Percentiles rank a stretch among this genome's conserved stretches.
These are phyloP conservation scores for Barypeithes pellucidus DNA, from an alignment of 2,888 invertebrate genomes.

Conservation along the genomic window DNA sequence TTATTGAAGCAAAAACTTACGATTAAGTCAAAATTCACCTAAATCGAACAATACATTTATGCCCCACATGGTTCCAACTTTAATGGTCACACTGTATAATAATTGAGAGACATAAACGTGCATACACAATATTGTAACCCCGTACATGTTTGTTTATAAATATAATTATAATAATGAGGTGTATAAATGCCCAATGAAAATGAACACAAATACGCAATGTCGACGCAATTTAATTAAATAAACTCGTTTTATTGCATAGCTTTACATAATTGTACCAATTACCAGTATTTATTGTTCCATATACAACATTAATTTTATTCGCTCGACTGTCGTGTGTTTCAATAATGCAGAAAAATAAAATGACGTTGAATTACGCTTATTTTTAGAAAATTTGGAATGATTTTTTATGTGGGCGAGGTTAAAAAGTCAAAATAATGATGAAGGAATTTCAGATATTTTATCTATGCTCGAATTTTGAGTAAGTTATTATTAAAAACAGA, in stretches of 20 bases:
- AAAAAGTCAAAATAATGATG: too few relatives aligned
- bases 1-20: too few relatives aligned
- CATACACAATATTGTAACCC: too few relatives aligned
- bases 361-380: not conserved
- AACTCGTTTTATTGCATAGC: constrained; percentile 36
- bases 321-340: constrained; percentile 21
- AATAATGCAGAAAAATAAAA: constrained; percentile 18
- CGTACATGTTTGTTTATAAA: constrained; percentile 24
- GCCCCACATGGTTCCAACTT: too few relatives aligned
- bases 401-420: not conserved
- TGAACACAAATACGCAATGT: constrained; percentile 28
- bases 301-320: constrained; percentile 31
- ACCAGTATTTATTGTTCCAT: constrained; percentile 38
- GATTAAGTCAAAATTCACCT: too few relatives aligned
- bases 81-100: too few relatives aligned
- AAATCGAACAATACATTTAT: too few relatives aligned
- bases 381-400: not conserved
- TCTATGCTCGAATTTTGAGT: too few relatives aligned
- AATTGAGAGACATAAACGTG: too few relatives aligned
- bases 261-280: constrained; percentile 47
- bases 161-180: constrained; percentile 24
- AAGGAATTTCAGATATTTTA: too few relatives aligned
- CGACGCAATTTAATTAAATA: constrained; percentile 32
- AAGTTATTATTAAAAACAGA: too few relatives aligned
- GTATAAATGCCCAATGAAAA: constrained; percentile 33